phyloP scores from a whole-genome alignment of 2,113 vertebrate species.

The Octodon degus region DNA sequence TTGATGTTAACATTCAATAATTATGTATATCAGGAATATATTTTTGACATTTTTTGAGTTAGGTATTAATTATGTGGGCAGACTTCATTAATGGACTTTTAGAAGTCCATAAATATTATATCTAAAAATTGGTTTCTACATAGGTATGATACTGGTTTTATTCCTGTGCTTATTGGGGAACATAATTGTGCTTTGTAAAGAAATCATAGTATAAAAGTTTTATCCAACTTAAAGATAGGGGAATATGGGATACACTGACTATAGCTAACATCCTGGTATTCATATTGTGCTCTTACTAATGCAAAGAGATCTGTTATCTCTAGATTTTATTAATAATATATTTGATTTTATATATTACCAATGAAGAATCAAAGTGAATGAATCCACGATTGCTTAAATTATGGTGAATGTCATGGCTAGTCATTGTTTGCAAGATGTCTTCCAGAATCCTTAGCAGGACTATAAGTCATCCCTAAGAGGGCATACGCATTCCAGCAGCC shows the following conservation, averaged over 20 bases:
- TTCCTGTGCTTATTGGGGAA: background rate
- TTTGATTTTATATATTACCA: slow-evolving; percentile 25
- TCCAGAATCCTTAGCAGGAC: too few species aligned
- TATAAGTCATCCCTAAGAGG: background rate
- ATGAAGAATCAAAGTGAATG: slow-evolving; percentile 17
- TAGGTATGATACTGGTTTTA: slow-evolving; percentile 18
- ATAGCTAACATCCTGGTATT: background rate
- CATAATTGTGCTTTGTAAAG: slow-evolving; percentile 13
- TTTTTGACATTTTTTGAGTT: slow-evolving; percentile 33
- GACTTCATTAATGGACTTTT: slow-evolving; percentile 33
- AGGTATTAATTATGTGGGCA: slow-evolving; percentile 7
- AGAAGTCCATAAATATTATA: background rate
- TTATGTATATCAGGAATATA: slow-evolving; percentile 37
- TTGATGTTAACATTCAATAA: slow-evolving; percentile 65
- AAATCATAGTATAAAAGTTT: slow-evolving; percentile 49
- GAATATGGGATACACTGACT: background rate
- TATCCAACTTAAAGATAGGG: slow-evolving; percentile 10
- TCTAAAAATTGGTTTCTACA: slow-evolving; percentile 11
- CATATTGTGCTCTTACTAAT: background rate
- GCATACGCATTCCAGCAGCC: background rate
- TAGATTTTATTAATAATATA: background rate
- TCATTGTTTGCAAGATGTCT: background rate
- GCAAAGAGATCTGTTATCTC: background rate
- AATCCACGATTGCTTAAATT: slow-evolving; percentile 13
- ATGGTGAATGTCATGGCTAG: background rate